Conservation (phyloP, 2,113 vertebrate species). For the Tetrax tetrax region DNA sequence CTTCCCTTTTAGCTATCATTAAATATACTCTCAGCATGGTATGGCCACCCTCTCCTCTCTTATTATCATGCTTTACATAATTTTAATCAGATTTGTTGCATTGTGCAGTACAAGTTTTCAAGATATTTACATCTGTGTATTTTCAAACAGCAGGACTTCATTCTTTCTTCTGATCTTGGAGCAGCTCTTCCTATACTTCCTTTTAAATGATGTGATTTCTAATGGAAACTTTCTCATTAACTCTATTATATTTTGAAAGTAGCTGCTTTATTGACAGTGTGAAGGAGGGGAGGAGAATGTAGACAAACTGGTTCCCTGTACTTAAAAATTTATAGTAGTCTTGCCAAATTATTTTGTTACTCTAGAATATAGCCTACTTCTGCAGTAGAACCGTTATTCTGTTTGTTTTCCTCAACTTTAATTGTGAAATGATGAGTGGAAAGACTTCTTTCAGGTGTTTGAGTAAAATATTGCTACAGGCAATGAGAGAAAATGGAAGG, state of each 20-base stretch:
- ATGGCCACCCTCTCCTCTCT: slow-evolving; percentile 4
- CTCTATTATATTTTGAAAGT: background rate
- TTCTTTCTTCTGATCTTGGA: background rate
- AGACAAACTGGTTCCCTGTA: background rate
- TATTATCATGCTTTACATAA: background rate
- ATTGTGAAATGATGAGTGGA: background rate
- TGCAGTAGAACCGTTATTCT: background rate
- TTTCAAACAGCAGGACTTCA: background rate
- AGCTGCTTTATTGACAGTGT: background rate
- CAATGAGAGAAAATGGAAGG: background rate
- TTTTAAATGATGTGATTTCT: background rate
- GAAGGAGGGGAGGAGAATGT: background rate
- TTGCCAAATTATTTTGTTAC: background rate
- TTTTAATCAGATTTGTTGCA: background rate
- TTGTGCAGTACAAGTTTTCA: background rate
- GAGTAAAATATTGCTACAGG: background rate
- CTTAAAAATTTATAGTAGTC: background rate
- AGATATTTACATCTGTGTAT: background rate
- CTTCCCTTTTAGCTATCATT: slow-evolving; percentile 35
- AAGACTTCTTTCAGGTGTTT: background rate
- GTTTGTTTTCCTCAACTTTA: background rate
- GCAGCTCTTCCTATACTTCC: background rate
- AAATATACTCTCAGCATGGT: slow-evolving; percentile 15
- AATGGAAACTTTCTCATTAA: background rate
- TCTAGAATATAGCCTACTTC: background rate